Evolutionary conservation across 2,888 invertebrate genomes (phyloP).

Genomic region (Tetragnatha montana): DNA sequence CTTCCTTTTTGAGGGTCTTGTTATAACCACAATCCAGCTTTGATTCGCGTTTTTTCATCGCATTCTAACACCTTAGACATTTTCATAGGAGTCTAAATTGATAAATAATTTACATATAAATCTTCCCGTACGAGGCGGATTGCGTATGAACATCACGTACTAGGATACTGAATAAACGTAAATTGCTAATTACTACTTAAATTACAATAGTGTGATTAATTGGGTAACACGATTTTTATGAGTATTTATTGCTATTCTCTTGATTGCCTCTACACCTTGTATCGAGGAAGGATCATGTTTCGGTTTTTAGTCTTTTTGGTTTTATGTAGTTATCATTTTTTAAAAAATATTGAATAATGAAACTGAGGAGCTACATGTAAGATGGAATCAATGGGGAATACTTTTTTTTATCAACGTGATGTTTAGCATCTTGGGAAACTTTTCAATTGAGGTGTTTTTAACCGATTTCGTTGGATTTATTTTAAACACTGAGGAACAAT

Average conservation of each 20-base stretch:
- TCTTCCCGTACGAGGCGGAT: slow-evolving; percentile 34
- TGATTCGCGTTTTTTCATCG: slow-evolving; percentile 45
- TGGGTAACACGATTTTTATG: slow-evolving; percentile 65
- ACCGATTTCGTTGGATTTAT: too few species aligned
- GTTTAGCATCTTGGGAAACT: too few species aligned
- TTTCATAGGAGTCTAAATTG: slow-evolving; percentile 57
- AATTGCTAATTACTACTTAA: slow-evolving; percentile 67
- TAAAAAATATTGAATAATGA: slow-evolving; percentile 15
- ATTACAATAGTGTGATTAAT: slow-evolving; percentile 66
- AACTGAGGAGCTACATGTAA: not conserved
- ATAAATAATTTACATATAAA: slow-evolving; percentile 65
- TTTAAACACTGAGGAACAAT: too few species aligned
- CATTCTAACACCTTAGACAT: slow-evolving; percentile 56
- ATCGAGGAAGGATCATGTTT: not conserved
- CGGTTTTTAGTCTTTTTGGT: slow-evolving; percentile 11
- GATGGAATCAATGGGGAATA: not conserved
- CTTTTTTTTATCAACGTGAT: not conserved
- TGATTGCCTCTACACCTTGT: slow-evolving; percentile 52
- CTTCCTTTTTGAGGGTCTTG: slow-evolving; percentile 22
- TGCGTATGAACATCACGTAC: slow-evolving; percentile 50
- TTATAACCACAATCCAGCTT: slow-evolving; percentile 36
- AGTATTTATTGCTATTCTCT: slow-evolving; percentile 55
- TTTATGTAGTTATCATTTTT: not conserved
- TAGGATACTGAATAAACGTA: slow-evolving; percentile 55
- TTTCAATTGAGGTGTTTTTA: too few species aligned